A percentile compares a stretch with the other conserved stretches of the same genome.
Evolutionary conservation across 1,140 invertebrate species (phyloP).

Genomic region (Papilio xuthus): DNA sequence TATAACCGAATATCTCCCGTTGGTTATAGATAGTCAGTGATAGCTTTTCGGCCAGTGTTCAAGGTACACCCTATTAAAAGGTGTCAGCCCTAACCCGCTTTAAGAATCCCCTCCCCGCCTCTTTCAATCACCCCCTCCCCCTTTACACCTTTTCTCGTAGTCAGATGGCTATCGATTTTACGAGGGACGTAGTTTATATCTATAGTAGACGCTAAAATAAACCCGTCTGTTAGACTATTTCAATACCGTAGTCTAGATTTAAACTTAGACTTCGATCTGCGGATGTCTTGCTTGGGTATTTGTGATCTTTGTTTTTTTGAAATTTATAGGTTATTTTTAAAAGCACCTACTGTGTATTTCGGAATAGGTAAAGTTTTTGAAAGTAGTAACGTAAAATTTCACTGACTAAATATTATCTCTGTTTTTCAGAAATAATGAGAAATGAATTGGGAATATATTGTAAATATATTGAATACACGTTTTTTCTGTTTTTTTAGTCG

Average conservation of each 20-base stretch:
- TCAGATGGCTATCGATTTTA: slow-evolving; percentile 49
- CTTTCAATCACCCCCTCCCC: neutral
- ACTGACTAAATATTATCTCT: too few relatives aligned
- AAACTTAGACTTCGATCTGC: neutral
- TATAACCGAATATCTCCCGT: too few relatives aligned
- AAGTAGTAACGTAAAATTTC: too few relatives aligned
- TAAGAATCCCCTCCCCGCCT: neutral
- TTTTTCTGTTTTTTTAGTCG: too few relatives aligned
- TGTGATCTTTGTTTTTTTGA: neutral
- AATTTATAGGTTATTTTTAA: neutral
- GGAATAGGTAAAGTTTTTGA: too few relatives aligned
- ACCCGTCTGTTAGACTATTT: slow-evolving; percentile 2
- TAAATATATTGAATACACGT: too few relatives aligned
- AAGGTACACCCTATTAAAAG: neutral
- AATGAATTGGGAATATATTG: too few relatives aligned
- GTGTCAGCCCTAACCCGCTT: neutral
- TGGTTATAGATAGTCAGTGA: too few relatives aligned
- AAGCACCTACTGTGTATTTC: too few relatives aligned
- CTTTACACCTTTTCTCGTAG: slow-evolving; percentile 30
- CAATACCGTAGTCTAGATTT: slow-evolving; percentile 8
- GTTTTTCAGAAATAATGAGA: too few relatives aligned
- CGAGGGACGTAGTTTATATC: slow-evolving; percentile 41
- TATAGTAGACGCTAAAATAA: neutral
- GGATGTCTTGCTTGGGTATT: neutral
- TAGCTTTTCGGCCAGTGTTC: neutral